These are phyloP conservation scores for Mycteria americana DNA, from an alignment of 2,797 vertebrate genomes.

Conservation along the genomic window DNA sequence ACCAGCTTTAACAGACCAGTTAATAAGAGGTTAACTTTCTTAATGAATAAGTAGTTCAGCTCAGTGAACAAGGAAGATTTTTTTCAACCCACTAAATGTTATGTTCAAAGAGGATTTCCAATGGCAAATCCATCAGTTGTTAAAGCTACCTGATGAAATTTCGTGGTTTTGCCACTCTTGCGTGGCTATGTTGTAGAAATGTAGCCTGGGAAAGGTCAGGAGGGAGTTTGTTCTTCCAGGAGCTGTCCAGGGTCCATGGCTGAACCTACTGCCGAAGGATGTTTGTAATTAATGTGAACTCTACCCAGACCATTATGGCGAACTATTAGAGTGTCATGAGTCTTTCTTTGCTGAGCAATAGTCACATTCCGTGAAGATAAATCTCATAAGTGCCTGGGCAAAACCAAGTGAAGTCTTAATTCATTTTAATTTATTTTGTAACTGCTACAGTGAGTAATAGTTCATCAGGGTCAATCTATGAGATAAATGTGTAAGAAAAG, in stretches of 20 bases:
- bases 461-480: background rate
- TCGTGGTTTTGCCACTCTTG: background rate
- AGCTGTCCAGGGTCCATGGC: background rate
- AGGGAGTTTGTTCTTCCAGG: background rate
- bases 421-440: slow-evolving; percentile 2
- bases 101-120: background rate
- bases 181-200: accelerated
- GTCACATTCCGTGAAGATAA: background rate
- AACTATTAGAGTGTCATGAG: background rate
- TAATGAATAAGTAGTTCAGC: background rate
- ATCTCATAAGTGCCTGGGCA: background rate
- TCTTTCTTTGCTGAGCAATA: background rate
- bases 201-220: background rate
- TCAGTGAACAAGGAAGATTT: background rate
- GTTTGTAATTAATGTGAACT: background rate
- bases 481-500: background rate
- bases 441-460: background rate
- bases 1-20: background rate
- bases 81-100: background rate
- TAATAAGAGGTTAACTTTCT: background rate
- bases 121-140: background rate
- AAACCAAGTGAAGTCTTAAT: background rate
- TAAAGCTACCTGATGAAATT: background rate
- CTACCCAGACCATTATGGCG: background rate
- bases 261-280: background rate